Conservation (phyloP, 2,888 invertebrate species). For the Drosophila mimetica region DNA sequence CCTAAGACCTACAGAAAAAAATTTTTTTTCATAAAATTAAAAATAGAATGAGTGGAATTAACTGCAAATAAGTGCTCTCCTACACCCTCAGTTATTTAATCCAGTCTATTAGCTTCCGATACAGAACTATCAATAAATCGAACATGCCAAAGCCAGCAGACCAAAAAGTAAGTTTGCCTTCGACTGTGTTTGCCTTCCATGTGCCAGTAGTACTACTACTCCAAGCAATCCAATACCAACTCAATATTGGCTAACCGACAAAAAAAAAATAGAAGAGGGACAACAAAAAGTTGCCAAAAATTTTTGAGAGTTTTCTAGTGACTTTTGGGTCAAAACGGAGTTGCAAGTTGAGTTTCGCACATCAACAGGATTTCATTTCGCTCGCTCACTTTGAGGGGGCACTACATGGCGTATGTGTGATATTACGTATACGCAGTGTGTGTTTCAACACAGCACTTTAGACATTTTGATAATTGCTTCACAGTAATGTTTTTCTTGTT, state of each 20-base stretch:
- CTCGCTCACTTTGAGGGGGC: not conserved
- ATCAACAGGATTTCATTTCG: conserved; percentile 34
- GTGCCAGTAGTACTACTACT: conserved; percentile 6
- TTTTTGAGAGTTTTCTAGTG: conserved; percentile 26
- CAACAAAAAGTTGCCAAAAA: conserved; percentile 18
- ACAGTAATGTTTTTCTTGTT: conserved; percentile 39
- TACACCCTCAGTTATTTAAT: conserved; percentile 5
- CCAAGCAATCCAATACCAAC: conserved; percentile 32
- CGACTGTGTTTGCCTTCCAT: conserved; percentile 22
- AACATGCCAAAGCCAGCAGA: conserved; percentile 25
- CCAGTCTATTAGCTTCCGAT: conserved; percentile 24
- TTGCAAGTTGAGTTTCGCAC: conserved; percentile 16
- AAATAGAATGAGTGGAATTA: not conserved
- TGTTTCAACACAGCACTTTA: conserved; percentile 36
- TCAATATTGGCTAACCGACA: conserved; percentile 45
- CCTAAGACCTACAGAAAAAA: not conserved
- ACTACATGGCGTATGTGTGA: conserved; percentile 58
- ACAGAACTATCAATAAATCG: conserved; percentile 38
- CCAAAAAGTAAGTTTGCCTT: conserved; percentile 14
- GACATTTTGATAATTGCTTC: conserved; percentile 63
- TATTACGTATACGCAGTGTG: conserved; percentile 58
- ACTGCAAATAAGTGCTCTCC: not conserved
- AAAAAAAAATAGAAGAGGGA: not conserved
- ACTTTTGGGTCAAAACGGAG: conserved; percentile 14
- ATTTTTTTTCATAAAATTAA: not conserved